Evolutionary conservation across 2,797 vertebrate species (phyloP).

Genomic region (Rhinoraja longicauda): DNA sequence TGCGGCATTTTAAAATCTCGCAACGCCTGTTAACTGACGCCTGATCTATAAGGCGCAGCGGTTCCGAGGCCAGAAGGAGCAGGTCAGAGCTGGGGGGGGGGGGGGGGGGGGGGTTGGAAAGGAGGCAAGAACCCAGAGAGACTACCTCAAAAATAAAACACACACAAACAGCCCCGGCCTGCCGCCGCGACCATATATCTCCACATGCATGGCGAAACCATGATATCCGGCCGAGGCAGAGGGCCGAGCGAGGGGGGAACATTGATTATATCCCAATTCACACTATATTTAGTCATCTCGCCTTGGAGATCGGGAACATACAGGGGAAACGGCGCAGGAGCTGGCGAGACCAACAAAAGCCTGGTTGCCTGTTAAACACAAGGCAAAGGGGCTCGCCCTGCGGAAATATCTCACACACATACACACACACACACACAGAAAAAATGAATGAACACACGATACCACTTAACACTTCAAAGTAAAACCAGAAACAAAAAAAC

Average conservation of each 20-base stretch:
- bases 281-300: neutral
- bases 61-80: neutral
- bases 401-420: too few species aligned
- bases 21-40: neutral
- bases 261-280: neutral
- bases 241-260: neutral
- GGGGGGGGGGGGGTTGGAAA: neutral
- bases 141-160: too few species aligned
- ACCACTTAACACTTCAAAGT: neutral
- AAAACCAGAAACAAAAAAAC: neutral
- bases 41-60: neutral
- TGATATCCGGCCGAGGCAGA: too few species aligned
- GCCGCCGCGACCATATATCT: too few species aligned
- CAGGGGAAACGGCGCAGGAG: neutral
- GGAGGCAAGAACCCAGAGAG: neutral
- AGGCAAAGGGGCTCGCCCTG: too few species aligned
- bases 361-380: too few species aligned
- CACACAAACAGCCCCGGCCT: too few species aligned
- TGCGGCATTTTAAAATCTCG: neutral
- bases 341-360: neutral
- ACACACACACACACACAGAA: too few species aligned
- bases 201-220: too few species aligned
- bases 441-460: neutral
- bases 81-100: neutral
- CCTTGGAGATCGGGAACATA: neutral